Evolutionary conservation across 2,797 vertebrate genomes (phyloP), one percentile per base, ranked within the genome.

Genomic region (Neosilurus mollespiculum): DNA sequence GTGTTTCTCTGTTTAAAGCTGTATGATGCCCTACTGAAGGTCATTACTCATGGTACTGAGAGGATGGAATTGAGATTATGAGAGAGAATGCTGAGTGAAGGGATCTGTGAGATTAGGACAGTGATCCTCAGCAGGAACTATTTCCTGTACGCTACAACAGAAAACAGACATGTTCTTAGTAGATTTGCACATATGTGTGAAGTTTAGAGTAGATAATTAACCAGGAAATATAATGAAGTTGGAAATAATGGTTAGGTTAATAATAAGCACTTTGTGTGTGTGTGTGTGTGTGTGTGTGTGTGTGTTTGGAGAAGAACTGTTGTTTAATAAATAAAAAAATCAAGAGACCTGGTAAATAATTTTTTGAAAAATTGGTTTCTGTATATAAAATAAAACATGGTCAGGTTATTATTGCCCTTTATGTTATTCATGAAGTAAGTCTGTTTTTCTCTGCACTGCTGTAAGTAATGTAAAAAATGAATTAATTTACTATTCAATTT

Each of bases 31-130:
- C 34, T 81, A 15, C 58, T 71, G n/a, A 70, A 66, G 18, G 72
- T 72, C 69, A 64, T 51, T 51, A 56, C n/a, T 34, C 71, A 84
- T 15, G 4, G 30, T 53, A 75, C 9, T 18, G 64, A 69, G 37
- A 77, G 58, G 73, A 72, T 83, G 58, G 62, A 62, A 84, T 80
- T 82, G 82, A 79, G 83, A 85, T 85, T 84, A 88, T 58, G 30
- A 26, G 16, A 78, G 59, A 37, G 54, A 72, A 51, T 73, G 78
- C 83, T 71, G 84, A 78, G n/a, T 30, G 49, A 65, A 71, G 58
- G 49, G 66, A 81, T 81, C 61, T 70, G 22, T 67, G 66, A 81
- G 85, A 88, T 86, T 88, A 85, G 37, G 37, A 49, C 77, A 7
- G 64, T 81, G 54, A 82, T 79, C 81, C 81, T 64, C 54, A 14